These are phyloP conservation scores for Lepidochrysops patricia DNA, from an alignment of 2,888 invertebrate species.

Conservation along the genomic window DNA sequence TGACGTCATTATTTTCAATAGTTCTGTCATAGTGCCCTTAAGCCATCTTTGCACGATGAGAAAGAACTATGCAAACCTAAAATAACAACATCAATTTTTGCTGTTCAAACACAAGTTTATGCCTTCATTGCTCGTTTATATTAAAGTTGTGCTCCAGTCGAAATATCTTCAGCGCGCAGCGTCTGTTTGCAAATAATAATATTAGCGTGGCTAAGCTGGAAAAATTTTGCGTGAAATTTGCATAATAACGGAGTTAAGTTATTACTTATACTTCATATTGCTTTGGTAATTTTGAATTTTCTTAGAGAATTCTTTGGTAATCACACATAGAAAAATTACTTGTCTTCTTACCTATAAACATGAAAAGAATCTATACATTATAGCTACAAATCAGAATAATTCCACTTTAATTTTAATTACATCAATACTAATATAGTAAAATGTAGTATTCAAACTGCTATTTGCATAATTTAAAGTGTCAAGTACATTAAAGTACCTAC, in stretches of 20 bases:
- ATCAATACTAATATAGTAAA: too few species aligned
- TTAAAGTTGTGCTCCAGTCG: conserved; percentile 27
- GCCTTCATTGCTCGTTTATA: conserved; percentile 33
- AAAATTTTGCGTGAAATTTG: conserved; percentile 60
- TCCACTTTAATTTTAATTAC: too few species aligned
- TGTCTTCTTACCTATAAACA: too few species aligned
- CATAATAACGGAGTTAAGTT: conserved; percentile 56
- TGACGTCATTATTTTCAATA: neutral
- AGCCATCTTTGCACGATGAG: neutral
- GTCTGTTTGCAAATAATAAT: conserved; percentile 64
- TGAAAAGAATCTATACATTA: too few species aligned
- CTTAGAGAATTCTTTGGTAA: too few species aligned
- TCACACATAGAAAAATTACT: too few species aligned
- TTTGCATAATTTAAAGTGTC: too few species aligned
- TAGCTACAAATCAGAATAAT: too few species aligned
- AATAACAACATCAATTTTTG: conserved; percentile 19
- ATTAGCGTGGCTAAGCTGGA: conserved; percentile 58
- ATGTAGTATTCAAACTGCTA: too few species aligned
- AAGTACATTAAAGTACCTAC: too few species aligned
- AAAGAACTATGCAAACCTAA: neutral
- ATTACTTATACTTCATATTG: conserved; percentile 52
- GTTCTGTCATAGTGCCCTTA: too few species aligned
- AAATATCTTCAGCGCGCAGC: conserved; percentile 44
- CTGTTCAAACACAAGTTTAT: conserved; percentile 26
- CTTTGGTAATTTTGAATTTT: conserved; percentile 31